Evolutionary conservation across 37 sponge, comb jelly and placozoan genomes (phyloP).

Genomic region (Tethya wilhelma): DNA sequence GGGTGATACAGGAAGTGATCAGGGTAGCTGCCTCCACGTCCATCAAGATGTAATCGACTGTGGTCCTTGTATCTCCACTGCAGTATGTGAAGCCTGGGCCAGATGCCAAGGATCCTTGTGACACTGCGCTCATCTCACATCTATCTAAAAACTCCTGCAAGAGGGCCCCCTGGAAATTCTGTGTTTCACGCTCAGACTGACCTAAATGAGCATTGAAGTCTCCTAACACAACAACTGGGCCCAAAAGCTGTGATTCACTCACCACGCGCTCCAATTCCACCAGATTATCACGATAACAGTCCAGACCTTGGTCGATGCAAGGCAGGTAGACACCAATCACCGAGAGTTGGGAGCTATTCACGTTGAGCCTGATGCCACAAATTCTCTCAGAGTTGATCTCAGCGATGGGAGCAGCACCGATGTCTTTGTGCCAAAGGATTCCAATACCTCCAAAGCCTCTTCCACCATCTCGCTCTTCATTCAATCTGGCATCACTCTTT

Average conservation of each 20-base stretch:
- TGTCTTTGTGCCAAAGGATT: too few species aligned
- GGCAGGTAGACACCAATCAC: slow-evolving; percentile 16
- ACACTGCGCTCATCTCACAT: background rate
- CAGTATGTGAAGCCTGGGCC: background rate
- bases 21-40: slow-evolving; percentile 11
- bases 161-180: slow-evolving; percentile 4
- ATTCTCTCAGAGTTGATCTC: too few species aligned
- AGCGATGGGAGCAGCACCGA: too few species aligned
- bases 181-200: background rate
- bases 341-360: background rate
- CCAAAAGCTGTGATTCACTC: slow-evolving; percentile 8
- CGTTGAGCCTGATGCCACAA: background rate
- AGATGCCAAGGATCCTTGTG: background rate
- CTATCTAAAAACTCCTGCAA: slow-evolving; percentile 5
- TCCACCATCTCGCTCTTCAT: too few species aligned
- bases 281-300: slow-evolving; percentile 9
- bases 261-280: background rate
- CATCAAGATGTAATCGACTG: slow-evolving; percentile 7
- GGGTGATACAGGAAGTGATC: background rate
- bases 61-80: background rate
- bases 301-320: slow-evolving; percentile 11
- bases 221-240: slow-evolving; percentile 4
- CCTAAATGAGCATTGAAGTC: background rate
- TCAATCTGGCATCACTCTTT: too few species aligned
- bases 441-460: too few species aligned